Percentiles rank a stretch among this genome's conserved stretches.
These are phyloP conservation scores for Mythimna impura DNA, from an alignment of 2,888 invertebrate genomes.

Conservation along the genomic window DNA sequence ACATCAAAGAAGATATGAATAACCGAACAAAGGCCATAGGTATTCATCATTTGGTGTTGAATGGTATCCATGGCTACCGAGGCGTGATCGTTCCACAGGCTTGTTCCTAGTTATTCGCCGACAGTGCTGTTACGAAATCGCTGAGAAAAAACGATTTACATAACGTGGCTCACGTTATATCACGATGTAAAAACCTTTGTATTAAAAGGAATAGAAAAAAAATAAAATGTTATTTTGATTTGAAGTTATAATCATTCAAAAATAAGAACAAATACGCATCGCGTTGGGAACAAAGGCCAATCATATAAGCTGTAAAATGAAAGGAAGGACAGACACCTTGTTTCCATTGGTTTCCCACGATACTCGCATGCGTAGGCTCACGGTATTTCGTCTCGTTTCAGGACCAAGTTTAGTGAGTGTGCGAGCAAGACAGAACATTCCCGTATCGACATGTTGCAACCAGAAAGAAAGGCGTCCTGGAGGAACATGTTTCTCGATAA, in stretches of 20 bases:
- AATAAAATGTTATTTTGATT: constrained; percentile 22
- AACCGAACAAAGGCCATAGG: constrained; percentile 55
- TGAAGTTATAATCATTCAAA: constrained; percentile 26
- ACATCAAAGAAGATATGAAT: constrained; percentile 32
- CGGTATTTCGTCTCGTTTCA: constrained; percentile 70
- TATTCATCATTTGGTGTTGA: constrained; percentile 60
- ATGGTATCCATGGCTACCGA: constrained; percentile 75
- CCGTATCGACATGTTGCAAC: constrained; percentile 58
- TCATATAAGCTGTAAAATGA: constrained; percentile 77
- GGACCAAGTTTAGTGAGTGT: constrained; percentile 48
- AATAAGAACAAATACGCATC: constrained; percentile 69
- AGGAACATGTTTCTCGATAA: constrained; percentile 74
- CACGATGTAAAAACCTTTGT: constrained; percentile 41
- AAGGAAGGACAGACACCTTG: constrained; percentile 84
- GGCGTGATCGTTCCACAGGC: constrained; percentile 83
- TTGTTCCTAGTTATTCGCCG: constrained; percentile 77
- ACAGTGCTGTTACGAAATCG: constrained; percentile 80
- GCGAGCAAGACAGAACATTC: constrained; percentile 56
- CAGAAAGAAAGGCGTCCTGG: constrained; percentile 77
- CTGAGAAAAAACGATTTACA: constrained; percentile 81
- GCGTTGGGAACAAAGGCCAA: constrained; percentile 79
- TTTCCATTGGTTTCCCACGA: constrained; percentile 85
- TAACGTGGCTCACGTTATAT: constrained; percentile 68
- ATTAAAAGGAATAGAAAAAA: constrained; percentile 31
- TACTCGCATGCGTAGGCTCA: constrained; percentile 70